Base-by-base conservation (phyloP, 2,113 vertebrate species). In the Nothoprocta pentlandii region DNA sequence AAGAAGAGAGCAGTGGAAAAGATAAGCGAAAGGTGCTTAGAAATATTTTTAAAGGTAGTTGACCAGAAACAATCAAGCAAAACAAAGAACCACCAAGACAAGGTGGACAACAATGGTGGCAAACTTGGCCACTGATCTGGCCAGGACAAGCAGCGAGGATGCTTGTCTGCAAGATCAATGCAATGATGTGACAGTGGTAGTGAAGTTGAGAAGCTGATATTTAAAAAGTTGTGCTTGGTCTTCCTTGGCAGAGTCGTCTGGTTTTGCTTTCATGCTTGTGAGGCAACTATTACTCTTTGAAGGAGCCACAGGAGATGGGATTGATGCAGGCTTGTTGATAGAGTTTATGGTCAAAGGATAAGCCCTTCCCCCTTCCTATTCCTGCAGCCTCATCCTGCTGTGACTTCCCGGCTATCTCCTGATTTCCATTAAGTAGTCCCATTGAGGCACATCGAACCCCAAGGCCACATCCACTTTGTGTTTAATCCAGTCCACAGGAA, bases 401-500 rank as follows among this genome's bases (percentile, higher is more conserved):
- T 82, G 78, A 73, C 73, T 93, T 92, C 58, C 70, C 84, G 66
- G 23, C 74, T 70, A 76, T 42, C 76, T 53, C 36, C 66, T 88
- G 32, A 76, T 73, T 93, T 89, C 87, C 80, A 87, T 85, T 79
- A 62, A 51, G 3, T 23, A 92, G 85, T 90, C 73, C 49, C 66
- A 85, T 56, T 20, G 51, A 85, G 41, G 2, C 19, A 62, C 77
- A 44, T 11, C 11, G 62, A 90, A 74, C 87, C 80, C 64, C 58
- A 22, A 87, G 90, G 83, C 89, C 81, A 58, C 74, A 92, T 53
- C 81, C 68, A 58, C 66, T 93, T 92, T 66, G 11, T 66, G 58
- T 66, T 84, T 80, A 68, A 66, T 69, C 47, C 79, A 79, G 92
- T 69, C 69, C 84, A 79, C 62, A 46, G 58, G 53, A 76, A 41